phyloP scores from a whole-genome alignment of 2,888 invertebrate genomes.

The Pyralis farinalis region DNA sequence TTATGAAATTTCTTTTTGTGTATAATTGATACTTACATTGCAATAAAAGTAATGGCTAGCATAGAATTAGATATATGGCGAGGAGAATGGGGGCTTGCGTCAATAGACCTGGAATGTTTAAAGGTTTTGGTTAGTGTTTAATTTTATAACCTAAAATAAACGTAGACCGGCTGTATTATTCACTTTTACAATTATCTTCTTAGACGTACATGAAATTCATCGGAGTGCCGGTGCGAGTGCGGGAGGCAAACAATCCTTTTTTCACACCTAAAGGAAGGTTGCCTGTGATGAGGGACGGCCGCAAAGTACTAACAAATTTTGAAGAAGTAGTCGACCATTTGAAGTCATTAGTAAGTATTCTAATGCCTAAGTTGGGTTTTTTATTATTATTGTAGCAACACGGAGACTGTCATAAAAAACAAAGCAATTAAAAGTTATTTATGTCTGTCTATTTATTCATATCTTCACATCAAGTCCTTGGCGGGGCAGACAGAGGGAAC shows the following conservation, averaged over 20 bases:
- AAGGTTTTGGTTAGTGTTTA: conserved; percentile 86
- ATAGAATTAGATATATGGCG: conserved; percentile 89
- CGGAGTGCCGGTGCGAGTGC: conserved; percentile 86
- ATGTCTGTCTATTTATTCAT: no score
- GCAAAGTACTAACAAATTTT: conserved; percentile 82
- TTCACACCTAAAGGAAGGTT: conserved; percentile 86
- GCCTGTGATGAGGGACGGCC: conserved; percentile 84
- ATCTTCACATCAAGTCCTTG: no score
- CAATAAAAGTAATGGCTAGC: conserved; percentile 49
- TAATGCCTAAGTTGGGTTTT: no score
- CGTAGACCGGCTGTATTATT: conserved; percentile 10
- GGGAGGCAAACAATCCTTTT: conserved; percentile 85
- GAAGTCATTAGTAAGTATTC: conserved; percentile 80
- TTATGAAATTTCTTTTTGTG: conserved; percentile 17
- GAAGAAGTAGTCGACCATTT: conserved; percentile 86
- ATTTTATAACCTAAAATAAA: conserved; percentile 34
- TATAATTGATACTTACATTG: conserved; percentile 13
- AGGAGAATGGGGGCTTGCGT: conserved; percentile 93
- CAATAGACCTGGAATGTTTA: conserved; percentile 91
- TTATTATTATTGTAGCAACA: no score
- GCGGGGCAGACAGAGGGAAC: no score
- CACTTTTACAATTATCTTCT: conserved; percentile 25
- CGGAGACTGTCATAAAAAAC: no score
- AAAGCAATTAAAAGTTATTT: no score
- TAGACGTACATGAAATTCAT: conserved; percentile 88